Conservation (phyloP, 2,888 invertebrate genomes). For the Cataglyphis altisquamis region DNA sequence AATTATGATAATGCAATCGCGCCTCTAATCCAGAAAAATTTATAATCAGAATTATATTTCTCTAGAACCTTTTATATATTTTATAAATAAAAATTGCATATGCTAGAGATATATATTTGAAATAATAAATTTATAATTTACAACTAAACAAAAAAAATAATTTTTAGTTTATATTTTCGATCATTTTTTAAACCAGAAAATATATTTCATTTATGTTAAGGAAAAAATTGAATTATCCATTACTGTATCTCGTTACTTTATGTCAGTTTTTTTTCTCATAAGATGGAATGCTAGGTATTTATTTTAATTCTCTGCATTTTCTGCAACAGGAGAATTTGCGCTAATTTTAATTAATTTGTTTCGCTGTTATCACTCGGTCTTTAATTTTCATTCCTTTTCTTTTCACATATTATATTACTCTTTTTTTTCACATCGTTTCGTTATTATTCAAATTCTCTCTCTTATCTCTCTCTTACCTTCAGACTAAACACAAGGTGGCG, state of each 20-base stretch:
- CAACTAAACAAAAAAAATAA: neutral
- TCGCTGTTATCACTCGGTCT: neutral
- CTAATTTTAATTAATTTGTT: constrained; percentile 31
- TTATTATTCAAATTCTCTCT: neutral
- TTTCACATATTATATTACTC: neutral
- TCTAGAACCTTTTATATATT: neutral
- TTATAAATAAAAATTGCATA: neutral
- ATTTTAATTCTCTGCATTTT: constrained; percentile 2
- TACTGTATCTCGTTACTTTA: constrained; percentile 6
- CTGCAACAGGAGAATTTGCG: constrained; percentile 5
- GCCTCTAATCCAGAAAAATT: neutral
- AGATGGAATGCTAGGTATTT: constrained; percentile 14
- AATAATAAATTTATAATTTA: neutral
- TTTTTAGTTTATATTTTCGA: neutral
- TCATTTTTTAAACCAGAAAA: neutral
- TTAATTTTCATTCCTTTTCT: neutral
- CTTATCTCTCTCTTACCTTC: neutral
- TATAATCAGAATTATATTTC: neutral
- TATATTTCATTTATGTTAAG: constrained; percentile 20
- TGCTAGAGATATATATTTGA: neutral
- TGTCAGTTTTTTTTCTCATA: constrained; percentile 15
- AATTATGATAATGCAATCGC: neutral
- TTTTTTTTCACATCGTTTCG: neutral
- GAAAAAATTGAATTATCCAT: neutral
- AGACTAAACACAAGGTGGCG: neutral